Percentiles rank a stretch among this genome's conserved stretches.
These are phyloP conservation scores for Microcebus murinus DNA, from an alignment of 2,113 vertebrate species.

Conservation along the genomic window DNA sequence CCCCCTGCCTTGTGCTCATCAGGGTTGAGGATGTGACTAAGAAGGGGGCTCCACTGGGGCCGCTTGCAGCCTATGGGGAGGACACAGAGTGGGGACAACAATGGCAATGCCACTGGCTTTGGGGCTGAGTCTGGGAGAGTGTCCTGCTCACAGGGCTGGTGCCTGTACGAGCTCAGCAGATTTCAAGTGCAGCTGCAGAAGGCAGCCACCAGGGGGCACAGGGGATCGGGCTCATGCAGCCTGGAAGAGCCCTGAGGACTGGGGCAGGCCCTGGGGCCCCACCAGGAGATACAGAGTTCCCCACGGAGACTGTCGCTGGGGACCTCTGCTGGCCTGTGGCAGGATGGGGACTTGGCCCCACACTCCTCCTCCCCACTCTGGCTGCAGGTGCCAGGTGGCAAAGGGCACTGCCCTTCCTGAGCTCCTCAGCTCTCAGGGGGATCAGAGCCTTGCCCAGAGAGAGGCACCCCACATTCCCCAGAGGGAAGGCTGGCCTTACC, in stretches of 20 bases:
- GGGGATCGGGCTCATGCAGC: neutral
- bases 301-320: rapidly evolving
- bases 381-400: neutral
- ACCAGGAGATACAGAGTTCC: too few relatives aligned
- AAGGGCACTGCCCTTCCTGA: neutral
- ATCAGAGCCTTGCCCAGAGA: neutral
- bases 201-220: neutral
- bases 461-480: neutral
- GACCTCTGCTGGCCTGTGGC: neutral
- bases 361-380: neutral
- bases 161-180: neutral
- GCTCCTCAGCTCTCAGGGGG: neutral
- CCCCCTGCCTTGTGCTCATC: too few relatives aligned
- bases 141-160: neutral
- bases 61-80: neutral
- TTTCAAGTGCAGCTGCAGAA: neutral
- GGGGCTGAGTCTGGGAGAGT: neutral
- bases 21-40: rapidly evolving
- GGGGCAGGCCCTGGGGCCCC: neutral
- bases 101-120: neutral
- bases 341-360: rapidly evolving
- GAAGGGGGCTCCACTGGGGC: neutral
- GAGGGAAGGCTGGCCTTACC: neutral
- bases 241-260: neutral
- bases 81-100: rapidly evolving